Evolutionary conservation across 2,888 invertebrate species (phyloP), one percentile per base, ranked within the genome.

Genomic region (Pelosia muscerda): DNA sequence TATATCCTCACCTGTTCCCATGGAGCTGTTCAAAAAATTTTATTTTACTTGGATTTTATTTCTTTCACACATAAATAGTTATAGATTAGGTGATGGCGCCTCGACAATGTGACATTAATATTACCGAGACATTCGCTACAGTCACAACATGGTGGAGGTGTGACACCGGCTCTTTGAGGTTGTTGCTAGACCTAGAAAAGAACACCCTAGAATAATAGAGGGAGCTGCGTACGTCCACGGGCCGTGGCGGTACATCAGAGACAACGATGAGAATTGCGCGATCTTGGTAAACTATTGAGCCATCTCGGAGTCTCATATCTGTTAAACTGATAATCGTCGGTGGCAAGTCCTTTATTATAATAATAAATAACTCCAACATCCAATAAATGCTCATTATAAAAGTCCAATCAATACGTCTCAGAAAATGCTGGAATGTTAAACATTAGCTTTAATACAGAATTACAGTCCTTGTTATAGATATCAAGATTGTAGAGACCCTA

Each of bases 391-490:
- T 92, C 89, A 90, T 91, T 90, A 92, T 88, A 89, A 92, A 93
- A 92, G 88, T 93, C 94, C 94, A 92, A 92, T 92, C 87, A 92
- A 91, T 90, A 87, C 88, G 88, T 92, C 88, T 92, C 89, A 89
- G 82, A 91, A 89, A 90, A 88, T 89, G 95, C 95, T 95, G 95
- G 92, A 95, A 95, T 94, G 88, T 95, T 93, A 95, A 95, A 95
- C 88, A 92, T 91, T 90, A 93, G 87, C 90, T 95, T 95, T 95
- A 95, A 94, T 95, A 93, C 87, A 92, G 88, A 91, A 87, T 89
- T 84, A 89, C 83, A 85, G 81, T 81, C 87, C 83, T 84, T 85
- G 87, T 87, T 88, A 90, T 55, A 79, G 85, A 88, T 84, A 90
- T 88, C 86, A 91, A 81, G 87, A 90, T 90, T 89, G 88, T 81